Conservation (phyloP, 2,888 invertebrate species). For the Conchocele bisecta region DNA sequence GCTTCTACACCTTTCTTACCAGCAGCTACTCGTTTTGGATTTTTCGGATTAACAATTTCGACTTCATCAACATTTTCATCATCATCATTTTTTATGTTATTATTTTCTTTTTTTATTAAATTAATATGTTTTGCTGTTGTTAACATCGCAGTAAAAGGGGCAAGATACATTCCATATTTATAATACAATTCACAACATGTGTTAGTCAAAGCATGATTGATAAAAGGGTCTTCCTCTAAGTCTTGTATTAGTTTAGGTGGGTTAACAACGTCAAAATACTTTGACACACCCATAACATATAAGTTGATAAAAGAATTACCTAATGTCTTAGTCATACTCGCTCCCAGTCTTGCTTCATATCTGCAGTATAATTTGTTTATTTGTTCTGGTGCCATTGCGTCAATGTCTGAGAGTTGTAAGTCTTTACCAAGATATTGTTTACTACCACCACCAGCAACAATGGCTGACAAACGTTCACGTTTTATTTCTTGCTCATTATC, state of each 20-base stretch:
- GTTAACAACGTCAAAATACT: slow-evolving; percentile 26
- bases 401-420: slow-evolving; percentile 30
- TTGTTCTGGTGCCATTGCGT: slow-evolving; percentile 37
- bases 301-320: slow-evolving; percentile 39
- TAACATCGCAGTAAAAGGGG: slow-evolving; percentile 37
- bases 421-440: slow-evolving; percentile 42
- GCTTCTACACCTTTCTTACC: slow-evolving; percentile 28
- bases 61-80: too few relatives aligned
- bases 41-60: neutral
- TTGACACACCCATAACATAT: slow-evolving; percentile 44
- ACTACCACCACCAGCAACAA: slow-evolving; percentile 39
- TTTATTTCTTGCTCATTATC: slow-evolving; percentile 25
- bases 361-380: slow-evolving; percentile 41
- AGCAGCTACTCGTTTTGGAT: slow-evolving; percentile 26
- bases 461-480: slow-evolving; percentile 40
- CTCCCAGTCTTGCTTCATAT: slow-evolving; percentile 41
- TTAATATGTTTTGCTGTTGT: slow-evolving; percentile 27
- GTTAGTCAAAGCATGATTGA: slow-evolving; percentile 37
- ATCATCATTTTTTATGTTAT: slow-evolving; percentile 15
- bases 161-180: slow-evolving; percentile 36
- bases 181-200: slow-evolving; percentile 13
- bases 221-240: slow-evolving; percentile 44
- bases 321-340: slow-evolving; percentile 47
- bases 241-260: slow-evolving; percentile 44
- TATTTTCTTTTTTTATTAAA: slow-evolving; percentile 23